phyloP scores from a whole-genome alignment of 1,140 invertebrate species.

The Drosophila leontia region DNA sequence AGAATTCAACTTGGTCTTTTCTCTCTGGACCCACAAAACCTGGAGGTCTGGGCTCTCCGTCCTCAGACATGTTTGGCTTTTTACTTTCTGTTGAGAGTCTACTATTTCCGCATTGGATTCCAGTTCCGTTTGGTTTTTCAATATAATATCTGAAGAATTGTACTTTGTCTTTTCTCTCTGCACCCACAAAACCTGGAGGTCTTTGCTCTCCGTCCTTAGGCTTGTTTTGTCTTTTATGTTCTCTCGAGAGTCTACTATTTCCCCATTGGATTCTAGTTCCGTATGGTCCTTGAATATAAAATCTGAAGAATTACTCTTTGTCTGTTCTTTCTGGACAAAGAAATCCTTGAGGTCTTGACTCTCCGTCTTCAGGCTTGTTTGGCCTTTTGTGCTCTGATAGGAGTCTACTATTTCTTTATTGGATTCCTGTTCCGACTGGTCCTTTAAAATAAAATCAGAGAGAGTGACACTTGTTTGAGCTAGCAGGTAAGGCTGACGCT shows the following conservation, averaged over 20 bases:
- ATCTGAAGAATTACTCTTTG: neutral
- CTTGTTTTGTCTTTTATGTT: neutral
- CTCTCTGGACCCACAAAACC: neutral
- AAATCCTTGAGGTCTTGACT: no score
- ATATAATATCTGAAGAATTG: neutral
- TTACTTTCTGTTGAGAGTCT: neutral
- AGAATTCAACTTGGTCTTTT: neutral
- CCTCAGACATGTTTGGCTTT: no score
- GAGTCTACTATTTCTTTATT: neutral
- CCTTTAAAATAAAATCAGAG: neutral
- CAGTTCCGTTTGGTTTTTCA: neutral
- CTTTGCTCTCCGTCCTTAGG: no score
- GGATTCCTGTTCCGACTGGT: neutral
- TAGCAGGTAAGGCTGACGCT: neutral
- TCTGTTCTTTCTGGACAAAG: neutral
- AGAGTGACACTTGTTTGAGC: neutral
- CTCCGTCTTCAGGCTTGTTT: no score
- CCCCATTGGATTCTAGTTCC: neutral
- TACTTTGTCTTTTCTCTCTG: no score
- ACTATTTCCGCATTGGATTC: no score
- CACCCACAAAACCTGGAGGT: neutral
- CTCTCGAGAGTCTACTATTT: neutral
- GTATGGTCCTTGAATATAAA: no score
- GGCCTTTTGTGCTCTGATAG: neutral
- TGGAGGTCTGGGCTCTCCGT: no score